These are phyloP conservation scores for Lepidocyrtinus sp. DNA, from an alignment of 2,888 invertebrate species.

Conservation along the genomic window DNA sequence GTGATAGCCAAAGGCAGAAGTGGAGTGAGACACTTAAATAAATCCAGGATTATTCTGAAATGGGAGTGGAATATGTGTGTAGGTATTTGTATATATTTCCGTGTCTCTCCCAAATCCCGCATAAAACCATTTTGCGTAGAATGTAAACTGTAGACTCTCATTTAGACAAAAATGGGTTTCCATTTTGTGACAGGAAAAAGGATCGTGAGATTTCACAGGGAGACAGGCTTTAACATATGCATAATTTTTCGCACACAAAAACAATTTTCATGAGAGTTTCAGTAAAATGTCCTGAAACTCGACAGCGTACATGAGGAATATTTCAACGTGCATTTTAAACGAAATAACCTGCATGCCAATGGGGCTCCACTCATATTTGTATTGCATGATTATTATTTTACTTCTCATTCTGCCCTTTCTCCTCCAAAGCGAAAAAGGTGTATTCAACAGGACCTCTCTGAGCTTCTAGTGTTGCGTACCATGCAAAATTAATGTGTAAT, in stretches of 20 bases:
- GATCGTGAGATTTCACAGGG: constrained; percentile 11
- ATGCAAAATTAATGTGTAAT: constrained; percentile 11
- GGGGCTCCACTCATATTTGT: neutral
- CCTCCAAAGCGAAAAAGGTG: neutral
- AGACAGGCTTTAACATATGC: constrained; percentile 7
- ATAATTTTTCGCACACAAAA: constrained; percentile 13
- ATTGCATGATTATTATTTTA: neutral
- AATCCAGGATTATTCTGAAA: neutral
- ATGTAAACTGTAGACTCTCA: neutral
- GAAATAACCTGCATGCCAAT: neutral
- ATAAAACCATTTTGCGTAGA: neutral
- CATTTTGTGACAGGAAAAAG: constrained; percentile 15
- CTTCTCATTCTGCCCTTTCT: constrained; percentile 15
- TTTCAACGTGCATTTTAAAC: neutral
- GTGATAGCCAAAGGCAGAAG: neutral
- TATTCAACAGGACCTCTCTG: neutral
- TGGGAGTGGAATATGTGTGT: neutral
- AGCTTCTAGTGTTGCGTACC: constrained; percentile 32
- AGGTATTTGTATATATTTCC: neutral
- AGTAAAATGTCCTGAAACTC: neutral
- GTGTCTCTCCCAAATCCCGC: neutral
- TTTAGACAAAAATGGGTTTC: neutral
- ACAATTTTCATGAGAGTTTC: constrained; percentile 4
- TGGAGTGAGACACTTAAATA: neutral
- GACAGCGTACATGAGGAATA: neutral